Evolutionary conservation across 2,888 invertebrate species (phyloP).

Genomic region (Mycalesis mineus): DNA sequence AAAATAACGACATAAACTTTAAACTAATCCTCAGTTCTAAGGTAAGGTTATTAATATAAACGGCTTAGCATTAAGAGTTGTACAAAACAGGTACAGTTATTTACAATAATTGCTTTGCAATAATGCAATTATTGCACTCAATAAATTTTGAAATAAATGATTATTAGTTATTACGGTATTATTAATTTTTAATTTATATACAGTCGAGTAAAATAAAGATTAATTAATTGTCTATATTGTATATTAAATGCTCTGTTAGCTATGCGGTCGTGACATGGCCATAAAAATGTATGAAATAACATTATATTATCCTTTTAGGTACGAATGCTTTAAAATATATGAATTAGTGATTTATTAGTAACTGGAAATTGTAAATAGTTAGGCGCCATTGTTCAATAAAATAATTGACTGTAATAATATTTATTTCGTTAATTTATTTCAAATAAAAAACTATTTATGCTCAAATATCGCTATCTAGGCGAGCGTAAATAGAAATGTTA

Average conservation of each 20-base stretch:
- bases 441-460: no score
- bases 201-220: conserved; percentile 19
- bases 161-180: neutral
- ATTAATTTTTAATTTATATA: conserved; percentile 22
- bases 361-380: no score
- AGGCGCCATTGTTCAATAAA: no score
- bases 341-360: conserved; percentile 17
- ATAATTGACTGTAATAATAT: no score
- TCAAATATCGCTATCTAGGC: no score
- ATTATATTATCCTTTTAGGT: conserved; percentile 1
- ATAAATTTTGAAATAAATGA: conserved; percentile 10
- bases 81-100: neutral
- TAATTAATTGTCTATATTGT: conserved; percentile 21
- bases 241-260: conserved; percentile 26
- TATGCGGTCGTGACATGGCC: conserved; percentile 28
- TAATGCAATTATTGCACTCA: conserved; percentile 10
- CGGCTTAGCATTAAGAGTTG: neutral
- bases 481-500: no score
- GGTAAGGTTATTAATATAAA: neutral
- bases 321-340: conserved; percentile 21
- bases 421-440: no score
- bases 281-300: conserved; percentile 19
- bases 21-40: no score
- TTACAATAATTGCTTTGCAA: neutral
- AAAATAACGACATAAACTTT: no score